Percentiles rank a stretch among this genome's conserved stretches.
Conservation (phyloP, 2,888 invertebrate species). For the Chouioia cunea region DNA sequence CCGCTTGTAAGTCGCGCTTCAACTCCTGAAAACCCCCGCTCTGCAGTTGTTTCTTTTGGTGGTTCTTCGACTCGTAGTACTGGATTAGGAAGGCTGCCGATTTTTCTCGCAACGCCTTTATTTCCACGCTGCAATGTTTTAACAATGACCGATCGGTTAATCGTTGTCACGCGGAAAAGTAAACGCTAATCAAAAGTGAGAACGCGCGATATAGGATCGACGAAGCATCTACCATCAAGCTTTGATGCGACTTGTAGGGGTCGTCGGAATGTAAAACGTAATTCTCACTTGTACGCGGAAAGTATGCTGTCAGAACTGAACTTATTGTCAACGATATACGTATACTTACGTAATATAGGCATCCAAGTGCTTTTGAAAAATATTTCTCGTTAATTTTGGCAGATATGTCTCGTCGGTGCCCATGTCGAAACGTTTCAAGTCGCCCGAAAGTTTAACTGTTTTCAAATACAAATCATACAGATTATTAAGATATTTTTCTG, state of each 20-base stretch:
- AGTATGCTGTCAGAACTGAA: too few species aligned
- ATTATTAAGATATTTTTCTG: conserved; percentile 89
- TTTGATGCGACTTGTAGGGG: too few species aligned
- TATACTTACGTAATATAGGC: conserved; percentile 79
- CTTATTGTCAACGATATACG: too few species aligned
- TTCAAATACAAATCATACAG: conserved; percentile 91
- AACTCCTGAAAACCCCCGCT: conserved; percentile 94
- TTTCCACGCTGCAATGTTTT: conserved; percentile 74
- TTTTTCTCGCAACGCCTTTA: conserved; percentile 82
- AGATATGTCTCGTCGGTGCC: conserved; percentile 85
- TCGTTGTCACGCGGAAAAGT: too few species aligned
- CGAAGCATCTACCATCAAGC: too few species aligned
- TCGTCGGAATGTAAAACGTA: too few species aligned
- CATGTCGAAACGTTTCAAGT: conserved; percentile 81
- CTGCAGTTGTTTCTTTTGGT: conserved; percentile 93
- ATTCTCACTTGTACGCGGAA: too few species aligned
- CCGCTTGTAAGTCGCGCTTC: conserved; percentile 92
- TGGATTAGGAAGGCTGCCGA: conserved; percentile 81
- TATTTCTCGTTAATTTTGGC: conserved; percentile 81
- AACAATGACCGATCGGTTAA: too few species aligned
- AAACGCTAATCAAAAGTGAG: too few species aligned
- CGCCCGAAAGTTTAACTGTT: conserved; percentile 81
- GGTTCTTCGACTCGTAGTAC: conserved; percentile 93
- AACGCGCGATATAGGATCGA: too few species aligned
- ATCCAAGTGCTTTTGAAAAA: conserved; percentile 84